Conservation (phyloP, 2,888 invertebrate genomes). For the Thecophora atra region DNA sequence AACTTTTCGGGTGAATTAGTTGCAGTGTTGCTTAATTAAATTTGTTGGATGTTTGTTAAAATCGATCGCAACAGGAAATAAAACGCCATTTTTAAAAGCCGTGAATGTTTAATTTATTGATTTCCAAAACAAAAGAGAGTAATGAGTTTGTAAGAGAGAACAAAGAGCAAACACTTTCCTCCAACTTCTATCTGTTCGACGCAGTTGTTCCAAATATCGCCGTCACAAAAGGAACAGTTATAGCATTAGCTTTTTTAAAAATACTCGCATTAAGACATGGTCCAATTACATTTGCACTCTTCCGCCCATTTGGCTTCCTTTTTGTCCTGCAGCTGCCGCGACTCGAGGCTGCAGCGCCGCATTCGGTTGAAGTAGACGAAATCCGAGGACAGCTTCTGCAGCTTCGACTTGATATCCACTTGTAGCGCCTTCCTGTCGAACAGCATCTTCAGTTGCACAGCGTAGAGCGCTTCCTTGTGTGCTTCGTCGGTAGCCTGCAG, state of each 20-base stretch:
- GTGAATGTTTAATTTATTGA: no score
- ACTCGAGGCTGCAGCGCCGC: neutral
- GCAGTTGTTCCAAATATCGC: neutral
- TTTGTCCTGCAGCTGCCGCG: neutral
- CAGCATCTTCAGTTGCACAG: constrained; percentile 18
- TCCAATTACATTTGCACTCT: no score
- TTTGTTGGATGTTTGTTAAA: no score
- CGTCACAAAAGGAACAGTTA: neutral
- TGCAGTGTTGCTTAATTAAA: no score
- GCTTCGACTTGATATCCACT: neutral
- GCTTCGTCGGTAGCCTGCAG: constrained; percentile 8
- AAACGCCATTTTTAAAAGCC: no score
- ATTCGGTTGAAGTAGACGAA: neutral
- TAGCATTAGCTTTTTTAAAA: no score
- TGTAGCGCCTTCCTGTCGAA: constrained; percentile 2
- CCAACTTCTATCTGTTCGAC: neutral
- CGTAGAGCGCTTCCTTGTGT: neutral
- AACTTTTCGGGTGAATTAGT: no score
- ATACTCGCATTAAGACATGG: no score
- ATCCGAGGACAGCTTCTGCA: constrained; percentile 13
- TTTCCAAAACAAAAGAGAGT: neutral
- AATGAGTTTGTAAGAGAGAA: neutral
- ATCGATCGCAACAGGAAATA: no score
- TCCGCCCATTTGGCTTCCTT: neutral
- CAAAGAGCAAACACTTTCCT: neutral